Evolutionary conservation across 2,888 invertebrate genomes (phyloP), one percentile per base, ranked within the genome.

Genomic region (Mythimna loreyi): DNA sequence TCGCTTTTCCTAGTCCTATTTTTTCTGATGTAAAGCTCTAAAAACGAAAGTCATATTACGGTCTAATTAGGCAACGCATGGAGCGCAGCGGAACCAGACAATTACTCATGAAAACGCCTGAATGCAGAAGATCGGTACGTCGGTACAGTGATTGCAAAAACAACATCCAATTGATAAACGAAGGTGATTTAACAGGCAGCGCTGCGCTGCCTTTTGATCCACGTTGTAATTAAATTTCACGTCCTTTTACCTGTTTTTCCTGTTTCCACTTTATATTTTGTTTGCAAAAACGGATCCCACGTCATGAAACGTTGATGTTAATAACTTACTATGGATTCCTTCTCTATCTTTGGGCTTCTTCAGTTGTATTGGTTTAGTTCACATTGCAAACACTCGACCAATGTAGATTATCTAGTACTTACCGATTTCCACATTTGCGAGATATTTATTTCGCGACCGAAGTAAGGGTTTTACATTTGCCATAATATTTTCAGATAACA

Each of bases 221-320:
- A n/a, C 19, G 25, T 11, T n/a, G 57, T 65, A 52, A 65, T 72
- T 57, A 73, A 19, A 47, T 47, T 73, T 72, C 45, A 52, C 50
- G 33, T 50, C 16, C 19, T 43, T 57, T 58, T 52, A 68, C 45
- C n/a, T n/a, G n/a, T n/a, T n/a, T n/a, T n/a, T 72, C 36, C 28
- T n/a, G 45, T 45, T 73, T 40, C 28, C 23, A 30, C 13, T 64
- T 43, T 64, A n/a, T 50, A 8, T 36, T 71, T 50, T 45, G 9
- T 16, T 6, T 68, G 23, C 13, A 40, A 30, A 55, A 56, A 33
- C 11, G 28, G 23, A n/a, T 19, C 16, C 33, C 25, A 25, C 19
- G 4, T 33, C 40, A 49, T 33, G 25, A 28, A 33, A 21, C 21
- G 25, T 68, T 25, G 53, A 5, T 55, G 11, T 50, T 36, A 36